Conservation (phyloP, 1,140 invertebrate species). For the Drosophila pruinosa region DNA sequence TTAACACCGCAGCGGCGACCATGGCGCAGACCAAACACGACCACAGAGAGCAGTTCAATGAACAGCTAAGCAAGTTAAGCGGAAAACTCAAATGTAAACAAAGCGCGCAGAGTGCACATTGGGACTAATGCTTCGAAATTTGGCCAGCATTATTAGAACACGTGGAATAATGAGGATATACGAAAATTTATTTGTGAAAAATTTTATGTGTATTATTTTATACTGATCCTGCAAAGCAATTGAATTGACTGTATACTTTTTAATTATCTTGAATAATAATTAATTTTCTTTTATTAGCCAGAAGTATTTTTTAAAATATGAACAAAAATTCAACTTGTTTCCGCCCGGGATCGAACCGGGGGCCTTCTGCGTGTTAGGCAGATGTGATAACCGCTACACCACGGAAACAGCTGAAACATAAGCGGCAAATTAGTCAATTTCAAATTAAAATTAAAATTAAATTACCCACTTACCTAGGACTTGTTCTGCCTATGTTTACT, state of each 20-base stretch:
- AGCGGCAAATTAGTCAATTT: background rate
- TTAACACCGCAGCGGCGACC: slow-evolving; percentile 42
- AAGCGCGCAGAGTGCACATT: slow-evolving; percentile 14
- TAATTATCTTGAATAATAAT: too few relatives aligned
- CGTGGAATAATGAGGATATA: too few relatives aligned
- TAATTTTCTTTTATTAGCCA: too few relatives aligned
- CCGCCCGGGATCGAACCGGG: slow-evolving; percentile 78
- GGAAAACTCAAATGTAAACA: slow-evolving; percentile 54
- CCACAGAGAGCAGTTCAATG: slow-evolving; percentile 55
- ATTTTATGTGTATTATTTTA: too few relatives aligned
- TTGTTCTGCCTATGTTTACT: background rate
- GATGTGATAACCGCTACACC: slow-evolving; percentile 83
- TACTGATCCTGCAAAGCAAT: too few relatives aligned
- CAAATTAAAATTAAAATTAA: background rate
- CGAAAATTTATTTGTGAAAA: too few relatives aligned
- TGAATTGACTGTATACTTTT: too few relatives aligned
- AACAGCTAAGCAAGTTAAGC: slow-evolving; percentile 62
- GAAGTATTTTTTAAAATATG: background rate
- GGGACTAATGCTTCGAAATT: background rate
- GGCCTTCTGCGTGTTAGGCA: slow-evolving; percentile 80
- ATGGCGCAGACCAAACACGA: slow-evolving; percentile 17
- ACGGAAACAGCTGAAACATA: slow-evolving; percentile 64
- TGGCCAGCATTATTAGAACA: background rate
- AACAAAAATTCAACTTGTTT: slow-evolving; percentile 50
- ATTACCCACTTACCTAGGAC: background rate